Evolutionary conservation across 2,888 invertebrate genomes (phyloP).

Genomic region (Spodoptera picta): DNA sequence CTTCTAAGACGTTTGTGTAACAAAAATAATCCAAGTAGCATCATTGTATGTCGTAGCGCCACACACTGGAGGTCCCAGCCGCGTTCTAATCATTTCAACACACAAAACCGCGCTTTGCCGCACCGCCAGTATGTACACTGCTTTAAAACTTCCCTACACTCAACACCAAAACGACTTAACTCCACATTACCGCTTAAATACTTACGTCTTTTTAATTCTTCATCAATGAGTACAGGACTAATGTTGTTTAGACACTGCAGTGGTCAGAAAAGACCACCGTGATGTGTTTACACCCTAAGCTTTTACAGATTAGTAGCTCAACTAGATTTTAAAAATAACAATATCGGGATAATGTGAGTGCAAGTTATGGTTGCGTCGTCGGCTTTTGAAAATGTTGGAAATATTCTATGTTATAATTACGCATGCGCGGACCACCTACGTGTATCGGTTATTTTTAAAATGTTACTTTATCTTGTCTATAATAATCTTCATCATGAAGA

Average conservation of each 20-base stretch:
- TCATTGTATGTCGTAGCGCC: conserved; percentile 74
- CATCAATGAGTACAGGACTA: conserved; percentile 63
- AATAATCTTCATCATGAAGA: no score
- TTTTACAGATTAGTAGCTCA: conserved; percentile 70
- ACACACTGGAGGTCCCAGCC: conserved; percentile 79
- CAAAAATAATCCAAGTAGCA: conserved; percentile 61
- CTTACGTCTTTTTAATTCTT: conserved; percentile 63
- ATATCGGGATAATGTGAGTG: conserved; percentile 69
- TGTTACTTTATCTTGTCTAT: no score
- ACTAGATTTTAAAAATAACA: conserved; percentile 75
- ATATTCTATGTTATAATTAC: conserved; percentile 13
- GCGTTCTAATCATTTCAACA: conserved; percentile 80
- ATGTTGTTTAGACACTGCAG: conserved; percentile 77
- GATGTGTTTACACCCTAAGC: conserved; percentile 78
- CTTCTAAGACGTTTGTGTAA: conserved; percentile 46
- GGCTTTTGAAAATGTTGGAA: conserved; percentile 20
- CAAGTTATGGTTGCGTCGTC: conserved; percentile 44
- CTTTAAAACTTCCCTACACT: conserved; percentile 69
- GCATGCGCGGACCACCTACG: conserved; percentile 34
- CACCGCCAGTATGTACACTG: conserved; percentile 76
- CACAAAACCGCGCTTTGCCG: conserved; percentile 75
- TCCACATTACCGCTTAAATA: conserved; percentile 21
- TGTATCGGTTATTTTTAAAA: not conserved
- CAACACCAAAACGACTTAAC: conserved; percentile 62
- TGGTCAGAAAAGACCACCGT: conserved; percentile 81